Evolutionary conservation across 1,140 invertebrate genomes (phyloP), one percentile per base, ranked within the genome.

Genomic region (Helicorthomorpha holstii): DNA sequence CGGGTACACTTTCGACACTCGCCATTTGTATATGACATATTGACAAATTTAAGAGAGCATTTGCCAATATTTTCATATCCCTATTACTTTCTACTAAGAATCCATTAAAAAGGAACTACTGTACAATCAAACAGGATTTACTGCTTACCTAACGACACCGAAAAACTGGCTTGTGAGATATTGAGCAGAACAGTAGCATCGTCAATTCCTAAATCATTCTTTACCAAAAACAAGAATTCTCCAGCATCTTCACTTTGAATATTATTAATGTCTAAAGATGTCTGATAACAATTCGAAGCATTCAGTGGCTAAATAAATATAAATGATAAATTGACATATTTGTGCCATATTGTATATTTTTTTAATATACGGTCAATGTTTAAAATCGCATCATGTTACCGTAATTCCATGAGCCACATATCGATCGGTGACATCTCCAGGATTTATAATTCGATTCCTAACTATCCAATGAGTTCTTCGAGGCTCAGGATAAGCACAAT

Each of bases 401-500:
- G 73, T 70, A 23, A 76, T 64, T 52, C 69, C 68, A 51, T 75
- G 68, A 2, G 75, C 75, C 50, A 67, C 67, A 49, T 75, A 69
- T 22, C 70, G 67, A 43, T 71, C 69, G 27, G 58, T 64, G 44
- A 64, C 57, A 42, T 70, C 65, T 27, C 74, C 75, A 12, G 76
- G 75, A 29, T 67, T 60, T 50, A 77, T 70, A 38, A 75, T 70
- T 43, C 63, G 61, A 44, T 70, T 68, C 27, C 72, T 64, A 43
- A 74, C 71, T 49, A 77, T 65, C 76, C 76, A 79, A 27, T 73
- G 61, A 3, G 74, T 68, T 54, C 70, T 68, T 2, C 67, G 70
- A 51, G 74, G 73, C 41, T 63, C 62, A 0, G 75, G 76, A 51
- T 73, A 73, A 21, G 75, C 72, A 59, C 77, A 78, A 57, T 76